Base-by-base conservation (phyloP, 2,888 invertebrate species). In the Pyrocoelia pectoralis region DNA sequence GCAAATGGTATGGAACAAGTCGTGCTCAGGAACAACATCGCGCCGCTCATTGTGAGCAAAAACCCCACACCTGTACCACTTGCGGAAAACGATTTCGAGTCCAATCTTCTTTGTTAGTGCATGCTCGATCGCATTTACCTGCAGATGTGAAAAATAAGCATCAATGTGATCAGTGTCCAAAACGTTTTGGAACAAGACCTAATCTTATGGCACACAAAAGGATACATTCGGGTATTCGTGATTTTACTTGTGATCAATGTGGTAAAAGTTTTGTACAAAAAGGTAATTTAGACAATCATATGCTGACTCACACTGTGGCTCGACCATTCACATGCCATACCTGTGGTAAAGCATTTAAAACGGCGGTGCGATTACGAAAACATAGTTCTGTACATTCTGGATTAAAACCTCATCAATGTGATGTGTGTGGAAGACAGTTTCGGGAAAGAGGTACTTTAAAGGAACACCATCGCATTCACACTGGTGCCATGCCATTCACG, bases 401-500 rank as follows among this genome's bases (percentile, higher is more conserved):
- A 0, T 80, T 84, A 1, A 88, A 87, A 73, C 86, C 87, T 0
- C 86, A 86, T 73, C 84, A 85, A 71, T 88, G 88, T 70, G 84
- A 86, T 56, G 84, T 85, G 28, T 88, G 88, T 70, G 86, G 86
- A 0, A 79, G 86, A 67, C 83, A 84, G 52, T 89, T 89, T 72
- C 82, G 91, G 8, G 86, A 92, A 66, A 86, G 89, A 55, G 89
- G 90, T 40, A 90, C 92, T 13, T 79, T 92, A 55, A 86, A 88
- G 51, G 89, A 91, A 12, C 92, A 92, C 74, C 87, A 88, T 74
- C 86, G 92, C 24, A 89, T 91, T 10, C 92, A 92, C 69, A 92
- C 92, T 0, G 92, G 92, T 5, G 88, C 88, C 0, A 90, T 91
- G 89, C 92, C 93, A 1, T 90, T 89, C 70, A 84, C 88, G 1